Evolutionary conservation across 2,113 vertebrate genomes (phyloP), one percentile per base, ranked within the genome.

Genomic region (Sinosuthora webbiana): DNA sequence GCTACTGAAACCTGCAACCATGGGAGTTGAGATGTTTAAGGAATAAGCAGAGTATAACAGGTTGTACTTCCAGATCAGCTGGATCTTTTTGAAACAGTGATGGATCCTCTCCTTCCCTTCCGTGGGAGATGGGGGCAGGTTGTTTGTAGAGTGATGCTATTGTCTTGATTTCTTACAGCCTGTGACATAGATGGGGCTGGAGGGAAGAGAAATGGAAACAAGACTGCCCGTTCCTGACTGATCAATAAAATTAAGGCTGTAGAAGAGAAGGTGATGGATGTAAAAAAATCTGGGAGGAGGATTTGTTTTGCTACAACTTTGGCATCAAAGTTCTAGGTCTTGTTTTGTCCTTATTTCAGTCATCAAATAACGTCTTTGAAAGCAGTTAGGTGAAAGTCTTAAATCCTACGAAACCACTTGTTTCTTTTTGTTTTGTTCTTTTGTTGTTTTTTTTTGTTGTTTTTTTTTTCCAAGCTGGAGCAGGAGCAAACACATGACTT

Each of bases 401-500:
- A 52, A 73, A 80, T 86, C 33, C 59, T 78, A 7, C 0, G 0
- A 77, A 92, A 37, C 52, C 18, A 37, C 39, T 45, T 16, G 15
- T 8, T 17, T 27, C n/a, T 10, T 9, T 16, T 16, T 2, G 1
- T 10, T 23, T 24, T 15, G 55, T 56, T n/a, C 11, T n/a, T n/a
- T 56, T 22, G 53, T 55, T 33, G 45, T 47, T 44, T 47, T 27
- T 14, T 24, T 49, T 24, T 15, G 44, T 44, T 44, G 42, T 33
- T 37, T 63, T 59, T 49, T 37, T 12, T 18, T 7, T 3, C 1
- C 49, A 64, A 81, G 80, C 76, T 45, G 25, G 76, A 60, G 88
- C 93, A 90, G 96, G 90, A 95, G 76, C 49, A 35, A 70, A 84
- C 85, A 75, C 87, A 89, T 93, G 67, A 90, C 64, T 93, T 39